These are phyloP conservation scores for Hydrolagus colliei DNA, from an alignment of 2,797 vertebrate genomes.

Conservation along the genomic window DNA sequence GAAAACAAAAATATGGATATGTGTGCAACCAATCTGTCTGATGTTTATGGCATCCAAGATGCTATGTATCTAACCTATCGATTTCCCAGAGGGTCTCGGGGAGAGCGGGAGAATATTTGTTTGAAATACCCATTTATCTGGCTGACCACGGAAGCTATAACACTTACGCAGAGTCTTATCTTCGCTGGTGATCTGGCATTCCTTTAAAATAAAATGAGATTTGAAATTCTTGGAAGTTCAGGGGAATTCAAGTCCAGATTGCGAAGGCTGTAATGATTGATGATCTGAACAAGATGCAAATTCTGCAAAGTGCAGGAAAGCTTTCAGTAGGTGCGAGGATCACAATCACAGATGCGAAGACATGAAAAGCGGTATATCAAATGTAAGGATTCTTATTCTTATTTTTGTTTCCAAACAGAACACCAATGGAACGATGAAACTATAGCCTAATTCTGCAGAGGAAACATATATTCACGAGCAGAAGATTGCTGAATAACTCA, in stretches of 20 bases:
- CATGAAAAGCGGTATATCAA: too few species aligned
- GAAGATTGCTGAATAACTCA: neutral
- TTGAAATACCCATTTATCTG: neutral
- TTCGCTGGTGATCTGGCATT: neutral
- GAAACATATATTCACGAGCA: neutral
- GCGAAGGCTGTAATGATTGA: neutral
- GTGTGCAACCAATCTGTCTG: neutral
- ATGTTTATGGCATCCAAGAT: neutral
- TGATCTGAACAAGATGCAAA: too few species aligned
- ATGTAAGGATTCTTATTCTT: too few species aligned
- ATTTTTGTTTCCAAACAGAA: neutral
- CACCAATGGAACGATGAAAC: neutral
- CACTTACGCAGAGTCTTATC: neutral
- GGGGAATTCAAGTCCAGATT: neutral
- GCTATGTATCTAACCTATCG: neutral
- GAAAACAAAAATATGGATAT: neutral
- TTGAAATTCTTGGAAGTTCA: neutral
- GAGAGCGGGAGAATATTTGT: neutral
- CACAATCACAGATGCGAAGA: too few species aligned
- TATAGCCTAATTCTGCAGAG: neutral
- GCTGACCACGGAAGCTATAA: neutral
- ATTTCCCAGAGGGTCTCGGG: neutral
- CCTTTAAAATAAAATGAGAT: neutral
- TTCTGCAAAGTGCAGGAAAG: neutral
- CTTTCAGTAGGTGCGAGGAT: too few species aligned